These are phyloP conservation scores for Phania funesta DNA, from an alignment of 2,888 invertebrate species.

Conservation along the genomic window DNA sequence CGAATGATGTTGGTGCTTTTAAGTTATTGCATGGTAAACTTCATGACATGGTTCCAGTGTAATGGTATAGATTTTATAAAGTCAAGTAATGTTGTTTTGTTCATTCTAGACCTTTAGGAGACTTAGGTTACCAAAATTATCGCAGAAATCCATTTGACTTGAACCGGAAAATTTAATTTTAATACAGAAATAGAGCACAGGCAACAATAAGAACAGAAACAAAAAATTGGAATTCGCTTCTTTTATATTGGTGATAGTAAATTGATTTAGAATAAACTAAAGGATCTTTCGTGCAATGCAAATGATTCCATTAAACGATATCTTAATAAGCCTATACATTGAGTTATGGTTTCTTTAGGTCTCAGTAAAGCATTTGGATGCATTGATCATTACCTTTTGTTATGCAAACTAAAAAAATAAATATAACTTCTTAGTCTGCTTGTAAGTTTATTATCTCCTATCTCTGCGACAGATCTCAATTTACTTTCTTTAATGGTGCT, in stretches of 20 bases:
- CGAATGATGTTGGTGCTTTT: neutral
- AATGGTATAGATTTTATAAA: neutral
- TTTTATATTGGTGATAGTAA: neutral
- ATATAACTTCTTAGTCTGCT: too few relatives aligned
- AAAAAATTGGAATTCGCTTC: neutral
- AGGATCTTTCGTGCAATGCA: neutral
- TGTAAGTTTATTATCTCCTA: too few relatives aligned
- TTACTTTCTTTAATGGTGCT: too few relatives aligned
- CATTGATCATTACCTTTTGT: too few relatives aligned
- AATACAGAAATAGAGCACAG: neutral
- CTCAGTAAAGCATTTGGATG: too few relatives aligned
- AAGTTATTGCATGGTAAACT: neutral
- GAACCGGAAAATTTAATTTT: neutral
- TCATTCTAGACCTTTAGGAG: neutral
- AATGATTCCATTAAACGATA: too few relatives aligned
- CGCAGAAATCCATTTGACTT: neutral
- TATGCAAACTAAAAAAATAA: too few relatives aligned
- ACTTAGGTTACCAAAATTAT: neutral
- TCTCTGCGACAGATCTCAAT: too few relatives aligned
- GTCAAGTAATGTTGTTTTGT: neutral
- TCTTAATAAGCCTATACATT: too few relatives aligned
- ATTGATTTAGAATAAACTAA: neutral
- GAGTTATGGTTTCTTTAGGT: too few relatives aligned
- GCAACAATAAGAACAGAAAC: neutral
- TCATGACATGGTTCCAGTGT: neutral